Evolutionary conservation across 1,140 invertebrate species (phyloP).

Genomic region (Argopecten irradians): DNA sequence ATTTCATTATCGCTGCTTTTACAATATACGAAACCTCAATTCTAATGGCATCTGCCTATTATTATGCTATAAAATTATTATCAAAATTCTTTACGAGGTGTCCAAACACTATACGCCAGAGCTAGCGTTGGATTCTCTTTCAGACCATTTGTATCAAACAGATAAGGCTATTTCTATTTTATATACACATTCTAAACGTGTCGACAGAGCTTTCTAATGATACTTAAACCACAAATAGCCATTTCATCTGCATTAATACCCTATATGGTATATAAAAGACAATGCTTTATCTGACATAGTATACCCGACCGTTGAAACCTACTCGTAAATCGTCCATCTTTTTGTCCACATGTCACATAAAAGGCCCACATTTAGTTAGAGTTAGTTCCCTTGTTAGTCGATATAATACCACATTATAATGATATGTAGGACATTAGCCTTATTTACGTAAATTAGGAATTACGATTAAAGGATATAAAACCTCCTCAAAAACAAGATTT

Average conservation of each 20-base stretch:
- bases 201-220: neutral
- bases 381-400: constrained; percentile 9
- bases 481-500: neutral
- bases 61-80: constrained; percentile 24
- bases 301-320: neutral
- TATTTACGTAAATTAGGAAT: constrained; percentile 6
- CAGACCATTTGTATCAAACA: neutral
- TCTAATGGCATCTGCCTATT: constrained; percentile 12
- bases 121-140: constrained; percentile 14
- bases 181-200: neutral
- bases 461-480: neutral
- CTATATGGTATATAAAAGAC: constrained; percentile 11
- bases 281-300: constrained; percentile 1
- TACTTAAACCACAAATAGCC: constrained; percentile 17
- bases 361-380: neutral
- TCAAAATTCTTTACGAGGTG: constrained; percentile 21
- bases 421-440: neutral
- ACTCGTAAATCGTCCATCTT: neutral
- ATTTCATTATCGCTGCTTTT: constrained; percentile 17
- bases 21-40: constrained; percentile 11
- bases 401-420: neutral
- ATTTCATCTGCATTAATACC: constrained; percentile 22
- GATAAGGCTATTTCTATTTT: neutral
- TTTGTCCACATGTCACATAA: constrained; percentile 20
- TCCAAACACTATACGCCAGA: neutral